phyloP scores from a whole-genome alignment of 1,140 invertebrate species.

The Ridgeia piscesae region DNA sequence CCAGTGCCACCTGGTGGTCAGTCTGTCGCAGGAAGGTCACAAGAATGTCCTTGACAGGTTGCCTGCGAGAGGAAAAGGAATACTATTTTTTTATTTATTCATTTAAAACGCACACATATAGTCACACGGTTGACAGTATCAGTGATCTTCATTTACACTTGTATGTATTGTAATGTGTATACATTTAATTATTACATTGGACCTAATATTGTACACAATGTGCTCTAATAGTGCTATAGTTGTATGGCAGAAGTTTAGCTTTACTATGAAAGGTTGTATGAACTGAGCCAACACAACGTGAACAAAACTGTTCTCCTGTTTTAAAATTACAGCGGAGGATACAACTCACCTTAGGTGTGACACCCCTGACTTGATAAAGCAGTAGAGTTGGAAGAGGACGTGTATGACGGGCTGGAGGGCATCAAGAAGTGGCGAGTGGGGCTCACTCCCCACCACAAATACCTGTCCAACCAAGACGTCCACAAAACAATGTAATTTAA shows the following conservation, averaged over 20 bases:
- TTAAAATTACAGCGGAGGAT: no score
- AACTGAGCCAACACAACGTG: no score
- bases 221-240: not conserved
- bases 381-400: slow-evolving; percentile 7
- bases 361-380: not conserved
- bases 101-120: not conserved
- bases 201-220: not conserved
- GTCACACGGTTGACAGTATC: not conserved
- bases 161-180: no score
- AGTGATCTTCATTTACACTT: no score
- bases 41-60: slow-evolving; percentile 11
- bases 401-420: not conserved
- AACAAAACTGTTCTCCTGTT: no score
- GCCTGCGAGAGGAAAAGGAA: not conserved
- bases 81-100: not conserved
- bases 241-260: no score
- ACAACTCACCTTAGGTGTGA: not conserved
- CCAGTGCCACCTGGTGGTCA: not conserved
- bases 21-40: not conserved
- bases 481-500: not conserved
- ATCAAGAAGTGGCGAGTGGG: not conserved
- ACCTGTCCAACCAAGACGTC: not conserved
- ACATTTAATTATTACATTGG: not conserved
- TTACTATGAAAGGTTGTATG: no score
- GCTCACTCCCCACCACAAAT: not conserved